These are phyloP conservation scores for Leptinotarsa lineolata DNA, from an alignment of 1,140 invertebrate species.

Conservation along the genomic window DNA sequence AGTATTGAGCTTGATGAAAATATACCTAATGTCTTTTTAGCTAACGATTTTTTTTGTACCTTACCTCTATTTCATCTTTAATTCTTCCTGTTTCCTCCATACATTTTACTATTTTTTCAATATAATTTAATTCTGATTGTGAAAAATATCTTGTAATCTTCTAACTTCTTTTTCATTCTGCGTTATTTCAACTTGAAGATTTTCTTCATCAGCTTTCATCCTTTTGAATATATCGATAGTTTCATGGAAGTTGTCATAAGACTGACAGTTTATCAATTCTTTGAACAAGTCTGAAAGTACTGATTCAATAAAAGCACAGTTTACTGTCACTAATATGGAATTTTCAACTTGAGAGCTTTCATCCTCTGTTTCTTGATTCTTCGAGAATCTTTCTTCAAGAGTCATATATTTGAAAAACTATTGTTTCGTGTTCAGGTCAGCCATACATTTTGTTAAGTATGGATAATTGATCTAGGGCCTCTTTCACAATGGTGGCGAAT, in stretches of 20 bases:
- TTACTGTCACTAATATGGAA: conserved; percentile 10
- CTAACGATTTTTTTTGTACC: neutral
- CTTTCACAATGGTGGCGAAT: conserved; percentile 24
- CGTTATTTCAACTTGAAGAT: conserved; percentile 21
- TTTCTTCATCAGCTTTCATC: conserved; percentile 28
- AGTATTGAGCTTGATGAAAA: no score
- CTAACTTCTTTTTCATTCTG: conserved; percentile 27
- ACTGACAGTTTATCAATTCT: conserved; percentile 28
- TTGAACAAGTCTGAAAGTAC: conserved; percentile 27
- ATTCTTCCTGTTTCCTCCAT: conserved; percentile 41
- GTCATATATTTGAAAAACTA: conserved; percentile 23
- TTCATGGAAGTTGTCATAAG: conserved; percentile 26
- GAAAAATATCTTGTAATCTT: conserved; percentile 23
- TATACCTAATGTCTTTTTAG: no score
- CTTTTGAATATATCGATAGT: conserved; percentile 25
- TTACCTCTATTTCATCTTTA: conserved; percentile 49
- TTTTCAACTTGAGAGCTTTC: neutral
- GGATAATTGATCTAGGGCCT: conserved; percentile 32
- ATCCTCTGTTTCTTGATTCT: neutral
- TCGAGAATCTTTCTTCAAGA: conserved; percentile 28
- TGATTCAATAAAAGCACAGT: conserved; percentile 17
- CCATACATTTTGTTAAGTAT: conserved; percentile 32
- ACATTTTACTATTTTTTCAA: conserved; percentile 26
- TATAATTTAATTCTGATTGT: conserved; percentile 24
- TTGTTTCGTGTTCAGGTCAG: conserved; percentile 27